phyloP scores from a whole-genome alignment of 2,113 vertebrate species.

The Carassius gibelio region DNA sequence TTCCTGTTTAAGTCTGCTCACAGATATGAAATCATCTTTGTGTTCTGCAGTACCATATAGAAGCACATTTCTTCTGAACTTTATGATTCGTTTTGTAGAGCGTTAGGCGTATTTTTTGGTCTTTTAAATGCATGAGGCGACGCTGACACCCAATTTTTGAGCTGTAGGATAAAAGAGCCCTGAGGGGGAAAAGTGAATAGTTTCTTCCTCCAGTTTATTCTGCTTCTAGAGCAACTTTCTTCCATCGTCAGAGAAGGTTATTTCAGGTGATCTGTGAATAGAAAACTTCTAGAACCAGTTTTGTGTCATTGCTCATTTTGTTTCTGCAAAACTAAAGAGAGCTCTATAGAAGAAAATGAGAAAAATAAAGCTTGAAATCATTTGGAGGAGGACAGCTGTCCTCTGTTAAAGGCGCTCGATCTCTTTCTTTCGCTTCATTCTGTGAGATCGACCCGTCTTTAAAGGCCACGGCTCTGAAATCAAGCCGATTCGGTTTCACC shows the following conservation, averaged over 20 bases:
- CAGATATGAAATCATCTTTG: background rate
- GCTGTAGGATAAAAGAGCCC: constrained; percentile 28
- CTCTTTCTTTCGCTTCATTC: constrained; percentile 14
- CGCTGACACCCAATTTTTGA: constrained; percentile 11
- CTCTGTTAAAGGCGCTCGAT: background rate
- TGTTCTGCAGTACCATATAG: background rate
- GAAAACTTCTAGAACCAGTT: constrained; percentile 26
- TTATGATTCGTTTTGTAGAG: background rate
- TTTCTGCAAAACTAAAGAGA: background rate
- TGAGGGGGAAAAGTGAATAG: background rate
- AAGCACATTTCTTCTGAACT: background rate
- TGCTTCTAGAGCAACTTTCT: constrained; percentile 42
- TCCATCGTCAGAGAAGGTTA: constrained; percentile 49
- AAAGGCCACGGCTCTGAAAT: constrained; percentile 28
- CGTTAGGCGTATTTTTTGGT: background rate
- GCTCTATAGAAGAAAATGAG: background rate
- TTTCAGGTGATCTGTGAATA: constrained; percentile 37
- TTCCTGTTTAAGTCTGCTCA: background rate
- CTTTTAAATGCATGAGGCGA: constrained; percentile 2
- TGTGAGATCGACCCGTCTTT: constrained; percentile 21
- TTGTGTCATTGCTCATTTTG: constrained; percentile 33
- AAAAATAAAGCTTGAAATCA: constrained; percentile 53
- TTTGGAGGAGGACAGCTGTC: constrained; percentile 37
- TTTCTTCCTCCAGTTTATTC: constrained; percentile 36
- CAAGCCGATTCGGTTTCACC: background rate